phyloP scores from a whole-genome alignment of 2,113 vertebrate species.

The Pituophis catenifer region DNA sequence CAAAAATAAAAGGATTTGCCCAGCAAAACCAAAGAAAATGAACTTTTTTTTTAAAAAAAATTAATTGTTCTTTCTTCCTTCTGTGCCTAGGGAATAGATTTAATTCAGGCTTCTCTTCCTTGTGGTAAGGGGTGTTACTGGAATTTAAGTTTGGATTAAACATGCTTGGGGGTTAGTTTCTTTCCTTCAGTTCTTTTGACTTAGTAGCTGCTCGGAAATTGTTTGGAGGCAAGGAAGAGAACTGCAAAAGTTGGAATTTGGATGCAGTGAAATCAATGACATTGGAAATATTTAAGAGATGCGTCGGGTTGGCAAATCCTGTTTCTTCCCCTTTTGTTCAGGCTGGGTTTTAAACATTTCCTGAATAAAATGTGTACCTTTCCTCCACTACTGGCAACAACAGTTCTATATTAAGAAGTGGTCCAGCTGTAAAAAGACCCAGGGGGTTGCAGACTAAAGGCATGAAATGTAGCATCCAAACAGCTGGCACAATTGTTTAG shows the following conservation, averaged over 20 bases:
- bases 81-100: neutral
- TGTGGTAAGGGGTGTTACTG: neutral
- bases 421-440: neutral
- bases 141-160: neutral
- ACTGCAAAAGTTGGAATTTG: neutral
- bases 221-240: neutral
- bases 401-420: neutral
- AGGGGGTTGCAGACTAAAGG: neutral
- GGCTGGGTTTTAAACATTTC: neutral
- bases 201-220: neutral
- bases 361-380: neutral
- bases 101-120: neutral
- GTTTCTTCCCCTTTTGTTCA: neutral
- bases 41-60: neutral
- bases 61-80: neutral
- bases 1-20: neutral
- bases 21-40: neutral
- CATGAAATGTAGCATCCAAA: neutral
- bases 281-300: neutral
- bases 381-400: neutral
- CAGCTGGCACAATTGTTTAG: neutral
- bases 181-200: neutral
- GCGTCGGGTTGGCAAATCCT: neutral
- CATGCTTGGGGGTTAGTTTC: neutral
- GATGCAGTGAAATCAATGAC: neutral